Evolutionary conservation across 1,140 invertebrate genomes (phyloP), one percentile per base, ranked within the genome.

Genomic region (Cecropterus lyciades): DNA sequence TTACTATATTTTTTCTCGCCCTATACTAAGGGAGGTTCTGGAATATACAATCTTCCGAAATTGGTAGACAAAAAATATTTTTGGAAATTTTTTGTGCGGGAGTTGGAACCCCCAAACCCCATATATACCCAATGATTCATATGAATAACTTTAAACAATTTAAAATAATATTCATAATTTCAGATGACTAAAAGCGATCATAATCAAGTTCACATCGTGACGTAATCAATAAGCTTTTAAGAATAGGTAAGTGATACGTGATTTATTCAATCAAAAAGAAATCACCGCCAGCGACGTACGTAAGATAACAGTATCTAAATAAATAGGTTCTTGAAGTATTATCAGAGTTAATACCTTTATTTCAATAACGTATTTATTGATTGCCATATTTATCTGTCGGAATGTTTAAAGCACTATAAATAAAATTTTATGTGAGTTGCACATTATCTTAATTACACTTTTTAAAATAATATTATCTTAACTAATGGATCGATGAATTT

Each of bases 211-310:
- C 27, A 40, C 42, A 63, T 63, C 59, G 20, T 63, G 59, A 63
- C 59, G 59, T 27, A 51, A 51, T 20, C 46, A 52, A 49, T 51
- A 63, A 63, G 59, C 59, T 63, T 63, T 63, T 52, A 52, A 63
- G 16, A 48, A 60, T 24, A 24, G 16, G 15, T 30, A 69, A 46
- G n/a, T 70, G 52, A 69, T 73, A 65, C 52, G 67, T 73, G 72
- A 79, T 80, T 80, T 77, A 69, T 69, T 52, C 65, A 73, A 79
- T 83, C 78, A 79, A 78, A 82, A 80, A 74, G 70, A 84, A 85
- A 84, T 85, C 82, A 84, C 77, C 73, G 79, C 84, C 65, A 73
- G 66, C 69, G 66, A 67, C 65, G 67, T 65, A 71, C 48, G 64
- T 62, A 42, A 49, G 79, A 85, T 84, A 82, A 80, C 63, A 70